Evolutionary conservation across 2,888 invertebrate species (phyloP).

Genomic region (Mythimna loreyi): DNA sequence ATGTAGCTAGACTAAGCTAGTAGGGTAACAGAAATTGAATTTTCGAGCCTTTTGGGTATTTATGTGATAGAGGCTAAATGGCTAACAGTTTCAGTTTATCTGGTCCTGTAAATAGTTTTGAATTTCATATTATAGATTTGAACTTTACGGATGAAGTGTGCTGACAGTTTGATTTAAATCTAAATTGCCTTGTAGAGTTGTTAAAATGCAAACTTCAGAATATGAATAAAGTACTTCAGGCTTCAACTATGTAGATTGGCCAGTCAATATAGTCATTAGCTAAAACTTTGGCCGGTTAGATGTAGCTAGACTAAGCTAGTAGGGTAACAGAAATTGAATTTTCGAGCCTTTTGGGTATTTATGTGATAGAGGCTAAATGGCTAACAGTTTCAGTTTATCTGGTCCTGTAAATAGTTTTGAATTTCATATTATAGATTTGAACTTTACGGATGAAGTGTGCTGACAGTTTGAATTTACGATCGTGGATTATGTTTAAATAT

Average conservation of each 20-base stretch:
- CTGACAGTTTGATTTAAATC: conserved; percentile 9
- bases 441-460: background rate
- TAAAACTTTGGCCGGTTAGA: conserved; percentile 42
- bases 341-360: conserved; percentile 36
- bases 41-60: conserved; percentile 38
- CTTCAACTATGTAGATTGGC: conserved; percentile 35
- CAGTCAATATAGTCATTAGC: conserved; percentile 43
- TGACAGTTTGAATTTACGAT: background rate
- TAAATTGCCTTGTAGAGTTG: conserved; percentile 40
- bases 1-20: conserved; percentile 30
- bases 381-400: conserved; percentile 13
- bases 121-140: conserved; percentile 17
- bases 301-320: conserved; percentile 31
- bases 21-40: conserved; percentile 58
- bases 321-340: conserved; percentile 59
- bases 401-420: background rate
- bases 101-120: background rate
- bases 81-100: conserved; percentile 13
- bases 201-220: conserved; percentile 52
- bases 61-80: conserved; percentile 27
- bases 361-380: conserved; percentile 26
- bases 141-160: background rate
- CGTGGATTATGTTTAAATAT: too few species aligned
- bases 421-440: conserved; percentile 19
- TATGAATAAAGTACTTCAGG: conserved; percentile 36